Percentiles rank a stretch among this genome's conserved stretches.
Conservation (phyloP, 2,797 vertebrate species). For the Girardinus metallicus region DNA sequence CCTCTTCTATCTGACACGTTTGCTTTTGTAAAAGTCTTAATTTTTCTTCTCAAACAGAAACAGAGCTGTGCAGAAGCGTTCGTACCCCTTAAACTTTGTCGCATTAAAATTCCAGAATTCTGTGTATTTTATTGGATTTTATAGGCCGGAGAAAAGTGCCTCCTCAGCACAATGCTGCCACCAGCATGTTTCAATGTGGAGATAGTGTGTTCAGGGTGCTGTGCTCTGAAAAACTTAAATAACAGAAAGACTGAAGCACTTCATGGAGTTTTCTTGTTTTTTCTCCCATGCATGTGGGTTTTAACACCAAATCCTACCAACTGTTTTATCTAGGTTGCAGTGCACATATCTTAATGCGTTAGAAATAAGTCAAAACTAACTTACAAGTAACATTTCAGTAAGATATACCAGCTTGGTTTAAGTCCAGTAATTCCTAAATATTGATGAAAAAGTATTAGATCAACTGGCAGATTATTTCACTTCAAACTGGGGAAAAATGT, state of each 20-base stretch:
- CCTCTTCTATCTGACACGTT: constrained; percentile 9
- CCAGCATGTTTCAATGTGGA: background rate
- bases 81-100: background rate
- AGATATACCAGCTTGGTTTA: no score
- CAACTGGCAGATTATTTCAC: no score
- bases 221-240: background rate
- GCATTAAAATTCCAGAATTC: background rate
- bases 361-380: no score
- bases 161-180: background rate
- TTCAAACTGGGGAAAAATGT: no score
- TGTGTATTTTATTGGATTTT: background rate
- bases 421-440: no score
- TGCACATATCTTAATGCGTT: no score
- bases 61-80: background rate
- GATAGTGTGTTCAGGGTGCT: background rate
- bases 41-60: constrained; percentile 7
- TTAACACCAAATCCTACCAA: no score
- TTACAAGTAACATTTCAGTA: no score
- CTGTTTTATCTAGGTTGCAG: no score
- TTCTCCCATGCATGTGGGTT: background rate
- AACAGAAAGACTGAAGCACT: background rate
- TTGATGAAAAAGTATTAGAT: no score
- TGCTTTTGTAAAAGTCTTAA: constrained; percentile 7
- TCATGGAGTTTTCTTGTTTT: background rate
- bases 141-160: background rate